Base-by-base conservation (phyloP, 2,797 vertebrate genomes). In the Gymnoscopelus microlampas region DNA sequence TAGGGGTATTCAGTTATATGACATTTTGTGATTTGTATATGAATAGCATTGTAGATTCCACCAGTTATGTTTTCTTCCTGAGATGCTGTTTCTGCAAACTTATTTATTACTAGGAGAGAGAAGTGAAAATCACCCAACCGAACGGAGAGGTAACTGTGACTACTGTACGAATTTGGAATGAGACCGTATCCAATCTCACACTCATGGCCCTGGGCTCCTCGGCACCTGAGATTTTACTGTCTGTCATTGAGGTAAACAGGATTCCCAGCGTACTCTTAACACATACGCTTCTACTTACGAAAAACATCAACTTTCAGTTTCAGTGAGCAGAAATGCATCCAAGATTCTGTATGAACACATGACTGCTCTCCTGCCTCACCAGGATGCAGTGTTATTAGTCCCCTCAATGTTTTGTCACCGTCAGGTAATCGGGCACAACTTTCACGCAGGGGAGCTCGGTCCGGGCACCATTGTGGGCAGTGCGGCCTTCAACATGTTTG, bases 401-500 rank as follows among this genome's bases (percentile, higher is more conserved):
- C 32, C 5, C 32, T 35, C 32, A 6, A 35, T 35, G 32, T 44
- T 23, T 11, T 12, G 26, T 35, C 51, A 6, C 8, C 48, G 14
- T 55, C 81, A 95, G 94, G 94, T 95, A 57, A 96, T 96, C 5
- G 97, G 97, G 0, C 96, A 99, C 79, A 94, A 96, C 74, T 99
- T 99, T 83, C 61, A 96, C 35, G 95, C 97, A 0, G 97, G 97
- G 0, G 95, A 97, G 63, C 76, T 99, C 0, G 97, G 97, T 0
- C 97, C 97, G 0, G 90, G 96, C 62, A 98, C 97, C 80, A 98
- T 99, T 35, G 97, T 98, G 39, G 97, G 97, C 80, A 98, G 96
- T 0, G 97, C 97, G 0, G 97, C 97, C 78, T 98, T 98, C 92
- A 99, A 99, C 84, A 98, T 99, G 97, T 96, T 98, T 3, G 96